A percentile compares a stretch with the other conserved stretches of the same genome.
Conservation (phyloP, 2,113 vertebrate genomes). For the Forbesichthys agassizii region DNA sequence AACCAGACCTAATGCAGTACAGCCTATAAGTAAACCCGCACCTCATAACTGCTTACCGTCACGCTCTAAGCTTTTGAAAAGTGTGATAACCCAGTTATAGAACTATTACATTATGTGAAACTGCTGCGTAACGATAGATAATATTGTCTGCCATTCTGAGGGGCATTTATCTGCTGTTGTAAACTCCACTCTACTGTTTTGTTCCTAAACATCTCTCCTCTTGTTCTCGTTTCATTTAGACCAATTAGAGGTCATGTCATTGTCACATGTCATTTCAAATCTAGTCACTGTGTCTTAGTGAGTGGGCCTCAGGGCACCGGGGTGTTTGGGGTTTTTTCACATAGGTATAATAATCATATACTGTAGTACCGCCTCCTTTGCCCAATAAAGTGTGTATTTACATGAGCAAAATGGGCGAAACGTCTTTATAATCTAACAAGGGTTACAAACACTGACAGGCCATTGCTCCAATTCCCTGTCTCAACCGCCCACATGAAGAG, state of each 20-base stretch:
- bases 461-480: conserved; percentile 21
- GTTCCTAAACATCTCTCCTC: conserved; percentile 52
- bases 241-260: conserved; percentile 21
- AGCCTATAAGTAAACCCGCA: too few relatives aligned
- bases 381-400: conserved; percentile 53
- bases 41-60: too few relatives aligned
- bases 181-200: conserved; percentile 38
- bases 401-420: conserved; percentile 52
- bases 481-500: conserved; percentile 43
- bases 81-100: too few relatives aligned
- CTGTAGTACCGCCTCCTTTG: conserved; percentile 19
- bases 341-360: conserved; percentile 44
- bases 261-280: conserved; percentile 23
- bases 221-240: conserved; percentile 48
- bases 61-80: too few relatives aligned
- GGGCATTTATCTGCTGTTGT: conserved; percentile 22
- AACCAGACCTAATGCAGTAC: too few relatives aligned
- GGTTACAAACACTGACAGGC: background rate
- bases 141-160: conserved; percentile 20
- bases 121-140: background rate
- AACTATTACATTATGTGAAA: background rate
- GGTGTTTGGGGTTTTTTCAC: conserved; percentile 17
- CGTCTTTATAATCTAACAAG: conserved; percentile 61
- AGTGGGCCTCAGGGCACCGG: conserved; percentile 29
- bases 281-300: conserved; percentile 35